These are phyloP conservation scores for Hippopotamus amphibius DNA, from an alignment of 2,113 vertebrate species.

Conservation along the genomic window DNA sequence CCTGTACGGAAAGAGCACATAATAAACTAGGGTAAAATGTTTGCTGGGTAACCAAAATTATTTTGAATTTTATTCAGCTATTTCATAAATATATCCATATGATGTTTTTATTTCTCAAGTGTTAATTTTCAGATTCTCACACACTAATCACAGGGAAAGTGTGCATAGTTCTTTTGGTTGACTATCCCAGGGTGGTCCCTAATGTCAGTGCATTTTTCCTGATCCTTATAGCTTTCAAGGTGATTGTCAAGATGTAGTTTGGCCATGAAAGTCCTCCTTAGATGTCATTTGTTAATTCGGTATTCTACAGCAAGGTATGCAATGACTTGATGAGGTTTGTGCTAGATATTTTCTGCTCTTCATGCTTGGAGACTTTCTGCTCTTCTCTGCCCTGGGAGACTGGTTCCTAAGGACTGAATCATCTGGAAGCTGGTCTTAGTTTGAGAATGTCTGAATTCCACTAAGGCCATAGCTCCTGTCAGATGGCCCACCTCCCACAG, in stretches of 20 bases:
- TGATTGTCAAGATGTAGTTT: not conserved
- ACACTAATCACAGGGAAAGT: not conserved
- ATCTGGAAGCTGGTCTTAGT: not conserved
- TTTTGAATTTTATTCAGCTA: not conserved
- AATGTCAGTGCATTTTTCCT: not conserved
- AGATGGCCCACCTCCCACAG: not conserved
- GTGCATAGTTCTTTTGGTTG: not conserved
- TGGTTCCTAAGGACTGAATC: not conserved
- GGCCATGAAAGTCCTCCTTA: not conserved
- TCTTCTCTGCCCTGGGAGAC: not conserved
- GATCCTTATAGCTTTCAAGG: not conserved
- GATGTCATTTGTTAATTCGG: not conserved
- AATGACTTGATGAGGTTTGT: not conserved
- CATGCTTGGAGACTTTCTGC: not conserved
- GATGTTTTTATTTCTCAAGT: not conserved
- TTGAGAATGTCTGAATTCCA: not conserved
- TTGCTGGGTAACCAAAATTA: not conserved
- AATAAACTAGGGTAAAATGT: not conserved
- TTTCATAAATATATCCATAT: not conserved
- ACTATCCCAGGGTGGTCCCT: not conserved
- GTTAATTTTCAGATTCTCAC: slow-evolving; percentile 36
- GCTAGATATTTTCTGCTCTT: not conserved
- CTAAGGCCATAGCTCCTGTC: not conserved
- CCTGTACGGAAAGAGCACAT: not conserved
- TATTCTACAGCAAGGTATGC: not conserved